Evolutionary conservation across 1,140 invertebrate species (phyloP).

Genomic region (Diachasmimorpha longicaudata): DNA sequence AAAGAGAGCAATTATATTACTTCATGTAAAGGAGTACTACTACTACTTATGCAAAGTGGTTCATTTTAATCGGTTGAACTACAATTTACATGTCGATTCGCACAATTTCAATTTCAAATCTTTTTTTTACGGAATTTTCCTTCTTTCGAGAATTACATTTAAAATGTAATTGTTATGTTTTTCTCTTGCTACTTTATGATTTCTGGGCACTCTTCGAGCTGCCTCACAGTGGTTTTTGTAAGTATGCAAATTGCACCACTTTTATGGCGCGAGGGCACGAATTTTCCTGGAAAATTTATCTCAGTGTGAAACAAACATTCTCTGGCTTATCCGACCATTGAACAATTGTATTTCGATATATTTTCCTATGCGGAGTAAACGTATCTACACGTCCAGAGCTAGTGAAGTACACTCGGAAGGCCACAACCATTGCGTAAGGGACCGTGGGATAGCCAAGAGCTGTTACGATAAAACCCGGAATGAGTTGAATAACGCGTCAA

Average conservation of each 20-base stretch:
- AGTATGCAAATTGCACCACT: not conserved
- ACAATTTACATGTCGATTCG: too few relatives aligned
- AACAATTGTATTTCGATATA: not conserved
- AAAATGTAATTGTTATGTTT: too few relatives aligned
- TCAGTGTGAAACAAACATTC: too few relatives aligned
- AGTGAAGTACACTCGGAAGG: not conserved
- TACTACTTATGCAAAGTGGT: not conserved
- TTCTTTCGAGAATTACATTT: too few relatives aligned
- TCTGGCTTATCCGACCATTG: too few relatives aligned
- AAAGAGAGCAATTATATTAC: not conserved
- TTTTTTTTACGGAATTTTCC: too few relatives aligned
- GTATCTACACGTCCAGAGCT: not conserved
- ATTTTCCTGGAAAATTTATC: too few relatives aligned
- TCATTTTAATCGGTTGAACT: too few relatives aligned
- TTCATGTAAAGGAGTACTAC: not conserved
- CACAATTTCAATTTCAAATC: too few relatives aligned
- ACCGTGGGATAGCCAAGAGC: not conserved
- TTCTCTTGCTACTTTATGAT: too few relatives aligned
- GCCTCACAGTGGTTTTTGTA: not conserved
- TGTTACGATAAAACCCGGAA: constrained; percentile 5
- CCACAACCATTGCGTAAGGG: not conserved
- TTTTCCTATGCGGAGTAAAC: not conserved
- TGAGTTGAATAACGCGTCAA: constrained; percentile 1
- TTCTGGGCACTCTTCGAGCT: too few relatives aligned
- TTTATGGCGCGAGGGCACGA: too few relatives aligned